Evolutionary conservation across 2,888 invertebrate genomes (phyloP).

Genomic region (Stomorhina lunata): DNA sequence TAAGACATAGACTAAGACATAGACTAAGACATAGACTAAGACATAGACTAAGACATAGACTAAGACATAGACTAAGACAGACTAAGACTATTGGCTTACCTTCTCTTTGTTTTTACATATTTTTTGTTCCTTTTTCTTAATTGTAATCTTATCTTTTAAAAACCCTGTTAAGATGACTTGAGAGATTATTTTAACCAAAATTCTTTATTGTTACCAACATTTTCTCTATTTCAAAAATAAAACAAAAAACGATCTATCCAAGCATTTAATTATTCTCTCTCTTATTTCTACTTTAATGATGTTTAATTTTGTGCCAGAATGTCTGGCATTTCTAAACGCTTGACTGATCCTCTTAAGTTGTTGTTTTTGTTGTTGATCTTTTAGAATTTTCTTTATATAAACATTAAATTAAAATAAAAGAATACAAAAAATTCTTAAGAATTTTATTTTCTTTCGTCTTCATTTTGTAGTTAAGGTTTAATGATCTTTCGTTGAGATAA

Average conservation of each 20-base stretch:
- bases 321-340: slow-evolving; percentile 66
- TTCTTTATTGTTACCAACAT: slow-evolving; percentile 10
- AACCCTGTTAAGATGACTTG: slow-evolving; percentile 36
- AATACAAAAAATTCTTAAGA: slow-evolving; percentile 50
- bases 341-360: slow-evolving; percentile 36
- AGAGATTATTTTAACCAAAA: no score
- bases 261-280: not conserved
- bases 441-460: slow-evolving; percentile 9
- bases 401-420: slow-evolving; percentile 21
- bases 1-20: no score
- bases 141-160: slow-evolving; percentile 31
- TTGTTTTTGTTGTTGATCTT: slow-evolving; percentile 1
- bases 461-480: slow-evolving; percentile 44
- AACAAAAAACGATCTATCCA: not conserved
- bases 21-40: no score
- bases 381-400: slow-evolving; percentile 15
- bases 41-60: no score
- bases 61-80: no score
- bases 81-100: not conserved
- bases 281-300: slow-evolving; percentile 30
- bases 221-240: not conserved
- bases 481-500: slow-evolving; percentile 55
- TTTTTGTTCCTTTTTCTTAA: not conserved
- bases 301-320: slow-evolving; percentile 64
- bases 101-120: not conserved